Base-by-base conservation (phyloP, 2,888 invertebrate species). In the Drosophila affinis region DNA sequence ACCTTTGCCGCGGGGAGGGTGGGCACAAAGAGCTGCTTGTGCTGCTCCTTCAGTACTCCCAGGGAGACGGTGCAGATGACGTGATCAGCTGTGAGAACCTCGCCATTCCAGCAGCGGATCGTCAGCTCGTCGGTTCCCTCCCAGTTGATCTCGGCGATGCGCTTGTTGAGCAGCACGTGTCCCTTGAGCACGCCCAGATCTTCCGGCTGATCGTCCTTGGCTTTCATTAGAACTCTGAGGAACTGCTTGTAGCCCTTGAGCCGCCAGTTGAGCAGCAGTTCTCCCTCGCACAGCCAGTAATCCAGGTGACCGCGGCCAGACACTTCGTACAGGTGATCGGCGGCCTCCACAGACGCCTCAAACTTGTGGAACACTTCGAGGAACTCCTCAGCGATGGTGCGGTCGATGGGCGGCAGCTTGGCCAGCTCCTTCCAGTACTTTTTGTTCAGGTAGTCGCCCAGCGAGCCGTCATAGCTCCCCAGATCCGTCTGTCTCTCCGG, bases 251-350 rank as follows among this genome's bases (percentile, higher is more conserved):
- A 97, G 2, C 96, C 96, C 71, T 93, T 94, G 59, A 94, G 93
- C 78, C 95, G 96, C 97, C 96, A 97, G 84, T 95, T 94, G 4
- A 96, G 92, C 79, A 95, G 90, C 17, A 92, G 92, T 85, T 96
- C 94, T 0, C 97, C 97, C 9, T 95, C 94, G 87, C 96, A 96
- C 0, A 92, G 91, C 93, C 94, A 93, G 86, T 95, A 95, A 74
- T 95, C 94, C 1, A 93, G 90, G 46, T 95, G 92, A 0, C 95
- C 95, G 67, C 92, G 92, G 0, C 95, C 93, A 0, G 97, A 96
- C 53, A 96, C 94, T 48, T 95, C 93, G 92, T 94, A 92, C 94
- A 96, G 92, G 90, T 94, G 90, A 92, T 94, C 93, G 76, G 95
- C 92, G 59, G 95, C 94, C 91, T 96, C 93, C 88, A 92, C 80